A percentile compares a stretch with the other conserved stretches of the same genome.
Evolutionary conservation across 2,888 invertebrate genomes (phyloP).

Genomic region (Oxycera nigricornis): DNA sequence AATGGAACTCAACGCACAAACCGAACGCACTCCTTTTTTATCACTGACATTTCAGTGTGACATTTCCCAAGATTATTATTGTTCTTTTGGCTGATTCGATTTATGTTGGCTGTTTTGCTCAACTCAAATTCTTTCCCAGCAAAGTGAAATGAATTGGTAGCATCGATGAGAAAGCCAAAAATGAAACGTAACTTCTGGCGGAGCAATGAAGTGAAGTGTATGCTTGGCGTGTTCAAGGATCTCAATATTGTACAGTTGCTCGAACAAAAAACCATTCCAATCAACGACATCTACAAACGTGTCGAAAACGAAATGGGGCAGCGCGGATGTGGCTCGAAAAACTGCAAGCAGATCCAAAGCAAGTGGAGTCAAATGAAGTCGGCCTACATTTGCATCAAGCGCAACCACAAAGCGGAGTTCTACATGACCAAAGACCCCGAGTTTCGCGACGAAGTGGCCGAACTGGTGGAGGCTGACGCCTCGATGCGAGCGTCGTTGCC

Average conservation of each 20-base stretch:
- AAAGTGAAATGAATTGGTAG: background rate
- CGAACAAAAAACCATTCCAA: slow-evolving; percentile 39
- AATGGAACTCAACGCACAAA: background rate
- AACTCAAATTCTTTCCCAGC: background rate
- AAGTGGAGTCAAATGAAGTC: slow-evolving; percentile 45
- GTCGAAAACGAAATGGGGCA: slow-evolving; percentile 39
- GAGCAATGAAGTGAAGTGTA: slow-evolving; percentile 40
- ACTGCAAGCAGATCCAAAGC: slow-evolving; percentile 42
- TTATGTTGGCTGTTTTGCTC: background rate
- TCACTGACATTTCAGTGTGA: background rate
- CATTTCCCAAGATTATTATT: background rate
- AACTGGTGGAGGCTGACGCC: slow-evolving; percentile 34
- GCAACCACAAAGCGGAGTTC: slow-evolving; percentile 43
- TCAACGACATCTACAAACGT: slow-evolving; percentile 42
- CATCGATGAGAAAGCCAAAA: slow-evolving; percentile 34
- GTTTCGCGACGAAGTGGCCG: slow-evolving; percentile 41
- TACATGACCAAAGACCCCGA: slow-evolving; percentile 42
- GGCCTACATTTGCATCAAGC: slow-evolving; percentile 41
- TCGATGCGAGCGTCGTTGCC: background rate
- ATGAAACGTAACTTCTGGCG: slow-evolving; percentile 42
- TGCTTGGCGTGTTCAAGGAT: slow-evolving; percentile 43
- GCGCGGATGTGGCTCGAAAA: slow-evolving; percentile 36
- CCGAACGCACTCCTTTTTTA: background rate
- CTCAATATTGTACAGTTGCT: slow-evolving; percentile 39
- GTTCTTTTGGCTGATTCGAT: background rate